Percentiles rank a stretch among this genome's conserved stretches.
Evolutionary conservation across 2,888 invertebrate genomes (phyloP).

Genomic region (Helicoverpa assulta): DNA sequence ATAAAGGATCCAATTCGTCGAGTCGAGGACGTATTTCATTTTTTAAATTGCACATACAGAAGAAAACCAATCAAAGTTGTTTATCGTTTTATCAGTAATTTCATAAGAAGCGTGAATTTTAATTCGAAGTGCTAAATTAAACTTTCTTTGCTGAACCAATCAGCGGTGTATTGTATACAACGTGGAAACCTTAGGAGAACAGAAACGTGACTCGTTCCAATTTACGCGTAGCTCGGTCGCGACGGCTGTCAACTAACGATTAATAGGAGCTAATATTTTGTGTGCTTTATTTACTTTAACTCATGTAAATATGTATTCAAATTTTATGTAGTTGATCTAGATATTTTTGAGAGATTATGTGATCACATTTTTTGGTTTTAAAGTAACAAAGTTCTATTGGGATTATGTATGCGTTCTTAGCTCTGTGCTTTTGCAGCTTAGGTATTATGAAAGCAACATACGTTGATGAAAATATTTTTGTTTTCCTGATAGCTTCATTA

Average conservation of each 20-base stretch:
- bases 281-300: background rate
- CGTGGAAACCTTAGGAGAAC: constrained; percentile 23
- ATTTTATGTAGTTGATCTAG: background rate
- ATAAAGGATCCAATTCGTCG: background rate
- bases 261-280: constrained; percentile 17
- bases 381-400: too few species aligned
- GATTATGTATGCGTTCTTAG: too few species aligned
- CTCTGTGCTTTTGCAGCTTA: too few species aligned
- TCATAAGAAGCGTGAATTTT: constrained; percentile 12
- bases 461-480: too few species aligned
- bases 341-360: too few species aligned
- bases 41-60: background rate
- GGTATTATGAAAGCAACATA: too few species aligned
- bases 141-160: constrained; percentile 9
- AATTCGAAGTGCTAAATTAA: background rate
- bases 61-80: background rate
- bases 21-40: too few species aligned
- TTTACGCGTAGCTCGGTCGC: constrained; percentile 9
- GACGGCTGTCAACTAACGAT: background rate
- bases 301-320: background rate
- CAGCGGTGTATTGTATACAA: background rate
- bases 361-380: too few species aligned
- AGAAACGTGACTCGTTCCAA: constrained; percentile 37
- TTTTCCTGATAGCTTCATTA: too few species aligned
- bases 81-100: background rate